These are phyloP conservation scores for Polypedilum vanderplanki DNA, from an alignment of 1,140 invertebrate species.

Conservation along the genomic window DNA sequence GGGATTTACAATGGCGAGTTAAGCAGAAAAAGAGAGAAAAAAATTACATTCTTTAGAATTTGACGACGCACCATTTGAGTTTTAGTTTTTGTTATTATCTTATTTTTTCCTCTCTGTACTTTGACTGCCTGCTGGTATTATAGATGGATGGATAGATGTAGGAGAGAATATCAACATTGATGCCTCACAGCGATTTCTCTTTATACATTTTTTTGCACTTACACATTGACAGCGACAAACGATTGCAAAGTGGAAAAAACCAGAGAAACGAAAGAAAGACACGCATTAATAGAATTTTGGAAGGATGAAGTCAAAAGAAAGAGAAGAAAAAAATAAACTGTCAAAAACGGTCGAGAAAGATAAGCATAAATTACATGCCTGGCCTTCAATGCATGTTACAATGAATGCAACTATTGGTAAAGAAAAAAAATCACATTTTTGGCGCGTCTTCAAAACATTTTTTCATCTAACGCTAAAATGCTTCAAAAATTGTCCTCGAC, in stretches of 20 bases:
- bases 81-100: background rate
- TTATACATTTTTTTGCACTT: background rate
- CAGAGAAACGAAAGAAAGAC: background rate
- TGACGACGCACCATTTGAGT: conserved; percentile 2
- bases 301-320: background rate
- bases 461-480: background rate
- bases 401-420: background rate
- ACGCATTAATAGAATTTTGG: background rate
- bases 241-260: background rate
- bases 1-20: background rate
- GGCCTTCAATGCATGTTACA: background rate
- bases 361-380: conserved; percentile 2
- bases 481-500: background rate
- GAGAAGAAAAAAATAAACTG: background rate
- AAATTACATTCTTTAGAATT: background rate
- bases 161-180: background rate
- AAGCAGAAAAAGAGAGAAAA: background rate
- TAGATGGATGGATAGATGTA: background rate
- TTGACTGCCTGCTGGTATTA: conserved; percentile 10
- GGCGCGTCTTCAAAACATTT: background rate
- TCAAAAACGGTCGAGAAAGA: background rate
- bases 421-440: background rate
- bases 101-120: background rate
- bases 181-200: background rate
- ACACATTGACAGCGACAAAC: background rate